phyloP scores from a whole-genome alignment of 2,113 vertebrate species.

The Cyrtonyx montezumae region DNA sequence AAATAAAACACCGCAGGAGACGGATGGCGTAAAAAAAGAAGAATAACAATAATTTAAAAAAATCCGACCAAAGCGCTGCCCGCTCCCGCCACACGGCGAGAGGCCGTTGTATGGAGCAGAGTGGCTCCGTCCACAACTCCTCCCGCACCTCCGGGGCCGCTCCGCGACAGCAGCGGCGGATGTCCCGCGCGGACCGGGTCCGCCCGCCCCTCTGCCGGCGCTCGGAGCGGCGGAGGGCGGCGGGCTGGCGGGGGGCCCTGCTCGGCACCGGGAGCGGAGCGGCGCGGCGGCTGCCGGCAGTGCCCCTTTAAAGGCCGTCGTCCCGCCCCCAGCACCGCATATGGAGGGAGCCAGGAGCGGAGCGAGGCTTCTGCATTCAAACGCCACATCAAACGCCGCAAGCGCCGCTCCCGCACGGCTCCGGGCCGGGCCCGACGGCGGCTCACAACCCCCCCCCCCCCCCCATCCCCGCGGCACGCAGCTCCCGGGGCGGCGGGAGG shows the following conservation, averaged over 20 bases:
- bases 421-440: background rate
- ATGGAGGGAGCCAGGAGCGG: constrained; percentile 57
- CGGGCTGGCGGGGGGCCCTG: background rate
- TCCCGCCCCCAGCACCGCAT: constrained; percentile 65
- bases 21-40: too few species aligned
- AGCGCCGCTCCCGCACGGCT: background rate
- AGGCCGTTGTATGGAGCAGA: background rate
- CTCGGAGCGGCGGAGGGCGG: background rate
- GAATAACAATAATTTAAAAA: too few species aligned
- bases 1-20: too few species aligned
- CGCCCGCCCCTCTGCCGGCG: too few species aligned
- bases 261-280: background rate
- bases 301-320: constrained; percentile 60
- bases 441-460: too few species aligned
- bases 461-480: background rate
- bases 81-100: constrained; percentile 22
- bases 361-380: constrained; percentile 63
- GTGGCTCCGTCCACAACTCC: background rate
- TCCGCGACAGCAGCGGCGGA: background rate
- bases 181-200: too few species aligned
- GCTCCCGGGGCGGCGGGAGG: background rate
- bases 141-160: background rate
- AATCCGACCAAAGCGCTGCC: background rate
- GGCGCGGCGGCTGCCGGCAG: background rate
- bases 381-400: constrained; percentile 37